Evolutionary conservation across 1,140 invertebrate genomes (phyloP), one percentile per base, ranked within the genome.

Genomic region (Leptinotarsa texana): DNA sequence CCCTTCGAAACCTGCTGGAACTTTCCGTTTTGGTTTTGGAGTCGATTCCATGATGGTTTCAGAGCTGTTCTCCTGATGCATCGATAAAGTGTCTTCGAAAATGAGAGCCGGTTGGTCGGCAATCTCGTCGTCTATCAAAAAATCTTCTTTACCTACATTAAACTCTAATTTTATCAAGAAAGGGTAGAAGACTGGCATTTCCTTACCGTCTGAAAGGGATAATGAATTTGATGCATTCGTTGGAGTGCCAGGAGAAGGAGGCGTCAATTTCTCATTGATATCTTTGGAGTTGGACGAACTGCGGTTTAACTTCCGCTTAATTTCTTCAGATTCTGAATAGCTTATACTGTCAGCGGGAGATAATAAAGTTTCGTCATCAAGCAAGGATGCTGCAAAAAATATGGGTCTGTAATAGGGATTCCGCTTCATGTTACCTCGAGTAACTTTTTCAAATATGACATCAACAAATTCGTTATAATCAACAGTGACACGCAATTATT

Each of bases 41-140:
- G 74, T 75, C 22, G 77, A 76, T 13, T 80, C 80, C 24, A 82
- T 73, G 18, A 82, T 73, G 21, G 81, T 83, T 17, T 83, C 84
- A 1, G 86, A 87, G 75, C 75, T 80, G n/a, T 78, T 77, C 66
- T 73, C 71, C 5, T 86, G 74, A 4, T 76, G 82, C 4, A 77
- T 81, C 15, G 84, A 84, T 13, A 85, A 57, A 0, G 88, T 88
- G 84, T 92, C 91, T 81, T 92, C 89, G 82, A 95, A 94, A 3
- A 94, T 88, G 68, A 96, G 85, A 0, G 91, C 94, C 13, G 95
- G 95, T 83, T 96, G 95, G 85, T 96, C 95, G 13, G 93, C 93
- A 66, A 96, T 96, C 85, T 96, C 95, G 80, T 96, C 95, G 81
- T 96, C 95, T 75, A 94, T 94, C 62, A 94, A 90, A 86, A 91